Evolutionary conservation across 2,888 invertebrate species (phyloP), one percentile per base, ranked within the genome.

Genomic region (Augiades crinisus): DNA sequence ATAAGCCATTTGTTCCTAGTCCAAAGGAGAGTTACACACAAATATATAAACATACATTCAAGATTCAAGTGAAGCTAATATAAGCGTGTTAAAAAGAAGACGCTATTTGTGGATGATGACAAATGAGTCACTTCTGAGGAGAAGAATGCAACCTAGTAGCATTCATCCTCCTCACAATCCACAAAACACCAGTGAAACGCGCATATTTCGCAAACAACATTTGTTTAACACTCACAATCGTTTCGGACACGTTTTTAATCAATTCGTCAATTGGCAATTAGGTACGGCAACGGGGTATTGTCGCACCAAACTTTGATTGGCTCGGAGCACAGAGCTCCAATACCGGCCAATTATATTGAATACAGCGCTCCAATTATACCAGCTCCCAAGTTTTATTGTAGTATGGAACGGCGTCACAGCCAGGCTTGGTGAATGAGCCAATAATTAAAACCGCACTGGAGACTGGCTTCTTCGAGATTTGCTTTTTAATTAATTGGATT

Each of bases 241-340:
- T 17, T 44, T 40, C 53, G 53, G 58, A 54, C 60, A 61, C 67
- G 64, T 75, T 72, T 72, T 75, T 69, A 71, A 70, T 75, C 68
- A 67, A 64, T 61, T 64, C 45, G 44, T 45, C 73, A 67, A 74
- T 73, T 78, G 74, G 77, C 83, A 84, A 84, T 84, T 84, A 84
- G 81, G 71, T 65, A 64, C 65, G 65, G 63, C 66, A 61, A 61
- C 62, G 65, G 41, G 30, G 63, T 61, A 81, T 85, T 83, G 82
- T 84, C 77, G 73, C 67, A 59, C 65, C 71, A 78, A 85, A 85
- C 84, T 85, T 85, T 81, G 86, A 84, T 85, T 84, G 86, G 80
- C 72, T 69, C 57, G 52, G 55, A 64, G 65, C 61, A 43, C 60
- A 60, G 45, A 60, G 64, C 67, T 73, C 64, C 64, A 75, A 81